Percentiles rank a stretch among this genome's conserved stretches.
phyloP scores from a whole-genome alignment of 2,888 invertebrate species.

The Sminthurides aquaticus region DNA sequence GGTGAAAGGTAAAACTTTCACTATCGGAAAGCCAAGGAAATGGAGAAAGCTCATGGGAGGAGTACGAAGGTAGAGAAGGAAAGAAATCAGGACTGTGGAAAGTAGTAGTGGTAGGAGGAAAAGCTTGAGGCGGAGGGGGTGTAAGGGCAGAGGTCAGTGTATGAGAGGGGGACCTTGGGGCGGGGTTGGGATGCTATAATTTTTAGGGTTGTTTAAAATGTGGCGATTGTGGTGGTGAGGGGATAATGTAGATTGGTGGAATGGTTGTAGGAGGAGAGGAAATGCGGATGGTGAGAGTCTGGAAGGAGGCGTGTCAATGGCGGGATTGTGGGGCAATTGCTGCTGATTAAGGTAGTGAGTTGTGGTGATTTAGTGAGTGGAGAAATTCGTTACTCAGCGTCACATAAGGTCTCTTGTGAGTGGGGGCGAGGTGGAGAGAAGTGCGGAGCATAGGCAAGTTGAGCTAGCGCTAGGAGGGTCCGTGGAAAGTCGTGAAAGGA shows the following conservation, averaged over 20 bases:
- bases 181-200: neutral
- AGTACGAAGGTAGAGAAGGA: too few relatives aligned
- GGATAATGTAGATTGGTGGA: neutral
- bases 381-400: constrained; percentile 44
- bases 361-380: constrained; percentile 43
- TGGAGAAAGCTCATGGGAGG: too few relatives aligned
- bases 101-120: neutral
- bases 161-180: neutral
- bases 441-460: neutral
- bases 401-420: constrained; percentile 34
- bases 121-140: neutral
- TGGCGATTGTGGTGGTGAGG: neutral
- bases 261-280: neutral
- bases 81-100: too few relatives aligned
- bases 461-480: too few relatives aligned
- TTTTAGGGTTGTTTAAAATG: neutral
- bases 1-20: too few relatives aligned
- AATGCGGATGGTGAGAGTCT: constrained; percentile 30
- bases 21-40: too few relatives aligned
- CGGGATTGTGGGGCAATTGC: constrained; percentile 43
- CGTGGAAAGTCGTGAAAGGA: neutral
- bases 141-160: neutral
- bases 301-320: constrained; percentile 43
- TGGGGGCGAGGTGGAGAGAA: neutral
- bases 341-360: constrained; percentile 44